Evolutionary conservation across 1,140 invertebrate species (phyloP).

Genomic region (Drosophila cardini): DNA sequence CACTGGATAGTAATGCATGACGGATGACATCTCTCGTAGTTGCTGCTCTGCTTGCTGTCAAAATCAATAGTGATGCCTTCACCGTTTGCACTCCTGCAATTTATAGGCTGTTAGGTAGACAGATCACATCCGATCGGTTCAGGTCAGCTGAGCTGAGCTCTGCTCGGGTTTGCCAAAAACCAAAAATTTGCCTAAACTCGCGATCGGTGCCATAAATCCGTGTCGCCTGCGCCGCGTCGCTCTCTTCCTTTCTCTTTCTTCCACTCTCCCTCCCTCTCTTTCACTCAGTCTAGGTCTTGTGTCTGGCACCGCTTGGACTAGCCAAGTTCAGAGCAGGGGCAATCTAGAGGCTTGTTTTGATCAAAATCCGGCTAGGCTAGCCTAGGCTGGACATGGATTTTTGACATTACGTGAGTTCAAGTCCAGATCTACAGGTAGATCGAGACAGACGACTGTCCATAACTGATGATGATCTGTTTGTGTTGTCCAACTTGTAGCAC

Average conservation of each 20-base stretch:
- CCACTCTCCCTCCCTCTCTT: background rate
- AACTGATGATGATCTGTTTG: conserved; percentile 61
- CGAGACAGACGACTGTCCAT: conserved; percentile 53
- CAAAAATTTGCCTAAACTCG: conserved; percentile 78
- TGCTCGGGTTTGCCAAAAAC: conserved; percentile 24
- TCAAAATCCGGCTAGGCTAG: conserved; percentile 68
- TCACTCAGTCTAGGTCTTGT: conserved; percentile 14
- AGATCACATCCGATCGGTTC: background rate
- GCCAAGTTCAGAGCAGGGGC: conserved; percentile 44
- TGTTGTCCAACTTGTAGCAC: conserved; percentile 75
- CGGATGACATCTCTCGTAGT: conserved; percentile 66
- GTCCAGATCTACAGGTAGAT: conserved; percentile 37
- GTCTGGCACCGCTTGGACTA: conserved; percentile 66
- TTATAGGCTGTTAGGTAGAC: conserved; percentile 67
- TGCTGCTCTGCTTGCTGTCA: conserved; percentile 41
- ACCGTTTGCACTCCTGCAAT: conserved; percentile 39
- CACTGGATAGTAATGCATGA: conserved; percentile 82
- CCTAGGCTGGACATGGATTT: conserved; percentile 3
- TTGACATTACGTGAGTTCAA: conserved; percentile 66
- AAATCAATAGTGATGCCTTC: conserved; percentile 56
- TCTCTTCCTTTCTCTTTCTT: conserved; percentile 18
- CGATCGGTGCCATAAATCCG: conserved; percentile 74
- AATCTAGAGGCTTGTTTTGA: conserved; percentile 79
- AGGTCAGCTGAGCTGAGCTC: too few relatives aligned
- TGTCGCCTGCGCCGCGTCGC: conserved; percentile 19